Percentiles rank a stretch among this genome's conserved stretches.
Conservation (phyloP, 2,797 vertebrate species). For the Hirundo rustica region DNA sequence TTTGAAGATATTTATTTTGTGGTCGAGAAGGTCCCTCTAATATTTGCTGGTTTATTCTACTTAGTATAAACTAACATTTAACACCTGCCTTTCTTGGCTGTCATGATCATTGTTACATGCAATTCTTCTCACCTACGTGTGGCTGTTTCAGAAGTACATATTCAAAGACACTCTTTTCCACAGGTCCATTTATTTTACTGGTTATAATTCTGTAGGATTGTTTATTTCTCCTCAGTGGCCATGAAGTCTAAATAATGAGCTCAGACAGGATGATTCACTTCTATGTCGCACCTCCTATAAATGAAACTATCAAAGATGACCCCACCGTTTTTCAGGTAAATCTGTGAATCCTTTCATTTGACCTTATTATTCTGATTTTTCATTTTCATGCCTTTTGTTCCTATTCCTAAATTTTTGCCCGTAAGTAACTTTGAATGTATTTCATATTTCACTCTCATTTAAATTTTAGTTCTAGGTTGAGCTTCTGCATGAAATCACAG, state of each 20-base stretch:
- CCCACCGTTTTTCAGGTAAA: background rate
- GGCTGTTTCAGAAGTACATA: background rate
- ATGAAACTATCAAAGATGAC: background rate
- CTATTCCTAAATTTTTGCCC: background rate
- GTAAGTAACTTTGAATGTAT: background rate
- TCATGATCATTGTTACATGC: background rate
- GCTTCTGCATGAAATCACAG: background rate
- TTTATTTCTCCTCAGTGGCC: background rate
- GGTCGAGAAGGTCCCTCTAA: background rate
- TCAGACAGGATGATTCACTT: background rate
- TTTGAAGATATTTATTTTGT: background rate
- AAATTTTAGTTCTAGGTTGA: background rate
- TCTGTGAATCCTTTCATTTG: background rate
- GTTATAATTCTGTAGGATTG: background rate
- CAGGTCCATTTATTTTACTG: background rate
- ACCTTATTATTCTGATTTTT: background rate
- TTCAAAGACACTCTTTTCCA: background rate
- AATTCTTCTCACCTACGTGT: background rate
- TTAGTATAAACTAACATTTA: background rate
- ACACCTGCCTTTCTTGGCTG: background rate
- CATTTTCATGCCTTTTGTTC: background rate
- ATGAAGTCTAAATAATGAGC: background rate
- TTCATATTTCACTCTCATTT: background rate
- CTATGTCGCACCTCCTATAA: background rate
- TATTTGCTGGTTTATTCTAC: background rate